Conservation (phyloP, 2,888 invertebrate genomes). For the Hymenopus coronatus region DNA sequence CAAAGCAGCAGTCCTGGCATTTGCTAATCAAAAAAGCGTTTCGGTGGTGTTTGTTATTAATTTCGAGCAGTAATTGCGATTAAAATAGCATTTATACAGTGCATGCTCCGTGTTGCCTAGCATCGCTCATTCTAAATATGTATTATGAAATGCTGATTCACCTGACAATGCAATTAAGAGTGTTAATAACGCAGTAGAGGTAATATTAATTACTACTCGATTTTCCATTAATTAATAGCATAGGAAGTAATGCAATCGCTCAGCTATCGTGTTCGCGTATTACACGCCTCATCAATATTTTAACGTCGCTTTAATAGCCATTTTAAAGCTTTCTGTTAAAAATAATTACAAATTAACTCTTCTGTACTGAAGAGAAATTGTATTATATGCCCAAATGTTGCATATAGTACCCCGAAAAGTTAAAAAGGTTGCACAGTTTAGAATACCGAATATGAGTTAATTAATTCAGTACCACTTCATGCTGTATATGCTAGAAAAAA, state of each 20-base stretch:
- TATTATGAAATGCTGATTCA: neutral
- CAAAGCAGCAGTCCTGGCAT: too few relatives aligned
- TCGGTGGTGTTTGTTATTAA: neutral
- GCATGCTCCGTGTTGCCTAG: neutral
- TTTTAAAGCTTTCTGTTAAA: neutral
- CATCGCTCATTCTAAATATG: neutral
- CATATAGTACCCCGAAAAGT: neutral
- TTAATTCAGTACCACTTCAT: too few relatives aligned
- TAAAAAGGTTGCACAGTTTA: neutral
- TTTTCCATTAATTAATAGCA: neutral
- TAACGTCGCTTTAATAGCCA: neutral
- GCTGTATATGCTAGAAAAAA: too few relatives aligned
- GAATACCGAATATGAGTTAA: too few relatives aligned
- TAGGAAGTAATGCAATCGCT: neutral
- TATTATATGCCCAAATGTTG: neutral
- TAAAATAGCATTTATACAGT: neutral
- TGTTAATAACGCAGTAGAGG: neutral
- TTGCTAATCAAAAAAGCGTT: neutral
- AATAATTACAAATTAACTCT: neutral
- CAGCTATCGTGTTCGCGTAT: neutral
- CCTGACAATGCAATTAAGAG: neutral
- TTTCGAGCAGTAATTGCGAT: neutral
- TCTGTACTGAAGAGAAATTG: neutral
- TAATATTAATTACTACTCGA: neutral
- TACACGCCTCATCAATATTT: neutral